Evolutionary conservation across 1,140 invertebrate species (phyloP), one percentile per base, ranked within the genome.

Genomic region (Drosophila dunni): DNA sequence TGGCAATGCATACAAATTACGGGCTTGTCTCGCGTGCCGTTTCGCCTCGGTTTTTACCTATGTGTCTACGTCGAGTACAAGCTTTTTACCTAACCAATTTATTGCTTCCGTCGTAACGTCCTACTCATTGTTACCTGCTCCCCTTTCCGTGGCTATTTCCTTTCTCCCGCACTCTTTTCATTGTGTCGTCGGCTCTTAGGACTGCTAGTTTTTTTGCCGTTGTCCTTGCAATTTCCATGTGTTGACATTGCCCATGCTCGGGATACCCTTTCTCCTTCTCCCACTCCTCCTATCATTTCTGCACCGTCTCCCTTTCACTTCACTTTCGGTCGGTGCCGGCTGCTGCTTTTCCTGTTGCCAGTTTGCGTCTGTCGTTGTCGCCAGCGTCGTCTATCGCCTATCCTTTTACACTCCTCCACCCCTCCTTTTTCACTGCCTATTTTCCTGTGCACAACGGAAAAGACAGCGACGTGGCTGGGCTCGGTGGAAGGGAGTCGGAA

Each of bases 41-140:
- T 42, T 42, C 40, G 40, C 56, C 40, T 38, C 63, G 64, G 53
- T 79, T 88, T 88, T 74, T 74, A 64, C 68, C 75, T 50, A 63
- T 78, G 79, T 78, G 84, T 88, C 82, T 86, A 69, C 77, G 77
- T 89, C 78, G 80, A 72, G 75, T 73, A 89, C 84, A 80, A 88
- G 84, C 83, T 88, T 88, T 88, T 88, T 83, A 82, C 80, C 79
- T 79, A 89, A 89, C 83, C 84, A 88, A 88, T 88, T 88, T 88
- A 88, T 88, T 89, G 73, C 84, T 88, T 89, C 83, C 83, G 84
- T 74, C 50, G 57, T 53, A 45, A 48, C 53, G 70, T 46, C 33
- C 64, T n/a, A 15, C 44, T 17, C 38, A 10, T 17, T 8, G 24
- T 29, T 29, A 29, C 24, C 24, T 29, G 24, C 24, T 36, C 10